Conservation (phyloP, 2,797 vertebrate genomes). For the Danionella dracula region DNA sequence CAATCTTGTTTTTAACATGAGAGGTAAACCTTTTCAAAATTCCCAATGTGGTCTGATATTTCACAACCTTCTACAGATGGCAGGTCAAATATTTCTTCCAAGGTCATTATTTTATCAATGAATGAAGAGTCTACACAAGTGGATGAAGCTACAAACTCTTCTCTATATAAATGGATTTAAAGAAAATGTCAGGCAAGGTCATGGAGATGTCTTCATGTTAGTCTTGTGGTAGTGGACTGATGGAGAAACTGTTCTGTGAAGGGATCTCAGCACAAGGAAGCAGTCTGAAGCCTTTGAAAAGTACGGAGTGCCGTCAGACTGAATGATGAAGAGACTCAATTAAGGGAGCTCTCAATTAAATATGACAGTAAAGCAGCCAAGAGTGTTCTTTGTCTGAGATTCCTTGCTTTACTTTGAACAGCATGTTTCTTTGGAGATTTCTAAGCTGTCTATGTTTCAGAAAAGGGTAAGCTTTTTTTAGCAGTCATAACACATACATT, state of each 20-base stretch:
- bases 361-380: neutral
- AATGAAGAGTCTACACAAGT: neutral
- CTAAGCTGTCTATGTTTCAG: neutral
- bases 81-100: neutral
- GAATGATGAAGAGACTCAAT: slow-evolving; percentile 31
- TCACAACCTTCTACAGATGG: neutral
- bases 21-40: neutral
- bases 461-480: neutral
- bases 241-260: slow-evolving; percentile 14
- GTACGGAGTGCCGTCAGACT: slow-evolving; percentile 3
- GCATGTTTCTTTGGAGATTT: slow-evolving; percentile 2
- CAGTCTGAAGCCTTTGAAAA: slow-evolving; percentile 5
- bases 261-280: slow-evolving; percentile 14
- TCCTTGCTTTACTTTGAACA: slow-evolving; percentile 25
- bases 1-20: neutral
- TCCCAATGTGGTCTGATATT: neutral
- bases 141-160: neutral
- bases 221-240: slow-evolving; percentile 7
- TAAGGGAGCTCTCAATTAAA: slow-evolving; percentile 30
- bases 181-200: slow-evolving; percentile 1
- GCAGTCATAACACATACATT: neutral
- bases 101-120: neutral
- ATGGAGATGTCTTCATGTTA: neutral
- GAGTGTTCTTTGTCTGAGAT: neutral
- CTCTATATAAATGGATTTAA: neutral